These are phyloP conservation scores for Tipula confusa DNA, from an alignment of 2,888 invertebrate genomes.

Conservation along the genomic window DNA sequence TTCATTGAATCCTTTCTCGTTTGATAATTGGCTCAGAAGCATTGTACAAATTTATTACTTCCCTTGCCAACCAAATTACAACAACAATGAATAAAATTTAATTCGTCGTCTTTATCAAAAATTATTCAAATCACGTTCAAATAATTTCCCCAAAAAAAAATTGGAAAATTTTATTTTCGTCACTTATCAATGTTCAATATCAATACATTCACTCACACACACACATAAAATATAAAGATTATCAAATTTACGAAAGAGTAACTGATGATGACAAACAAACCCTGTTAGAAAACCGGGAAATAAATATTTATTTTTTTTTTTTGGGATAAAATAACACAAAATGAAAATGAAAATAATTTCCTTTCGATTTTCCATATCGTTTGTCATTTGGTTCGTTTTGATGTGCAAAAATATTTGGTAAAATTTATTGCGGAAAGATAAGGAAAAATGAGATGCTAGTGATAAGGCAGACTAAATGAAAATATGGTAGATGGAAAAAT, in stretches of 20 bases:
- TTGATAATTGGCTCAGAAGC: not conserved
- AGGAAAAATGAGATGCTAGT: not conserved
- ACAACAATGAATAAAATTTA: not conserved
- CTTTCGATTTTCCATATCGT: slow-evolving; percentile 3
- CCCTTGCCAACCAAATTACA: not conserved
- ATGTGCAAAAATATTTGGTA: not conserved
- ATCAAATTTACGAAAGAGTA: not conserved
- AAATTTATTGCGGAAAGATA: not conserved
- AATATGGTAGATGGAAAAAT: not conserved
- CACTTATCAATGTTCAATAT: not conserved
- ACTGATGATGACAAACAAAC: slow-evolving; percentile 16
- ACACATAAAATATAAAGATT: not conserved
- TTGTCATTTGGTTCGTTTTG: not conserved
- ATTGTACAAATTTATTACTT: not conserved
- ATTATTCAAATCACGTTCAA: not conserved
- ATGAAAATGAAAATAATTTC: slow-evolving; percentile 16
- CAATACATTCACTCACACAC: too few relatives aligned
- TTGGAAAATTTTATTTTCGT: not conserved
- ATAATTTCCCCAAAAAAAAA: not conserved
- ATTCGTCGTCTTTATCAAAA: not conserved
- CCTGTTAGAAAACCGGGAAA: not conserved
- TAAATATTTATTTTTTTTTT: not conserved
- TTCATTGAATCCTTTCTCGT: not conserved
- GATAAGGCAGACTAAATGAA: not conserved
- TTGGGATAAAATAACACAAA: not conserved